Evolutionary conservation across 2,888 invertebrate genomes (phyloP), one percentile per base, ranked within the genome.

Genomic region (Spatulosminthurus flaviceps): DNA sequence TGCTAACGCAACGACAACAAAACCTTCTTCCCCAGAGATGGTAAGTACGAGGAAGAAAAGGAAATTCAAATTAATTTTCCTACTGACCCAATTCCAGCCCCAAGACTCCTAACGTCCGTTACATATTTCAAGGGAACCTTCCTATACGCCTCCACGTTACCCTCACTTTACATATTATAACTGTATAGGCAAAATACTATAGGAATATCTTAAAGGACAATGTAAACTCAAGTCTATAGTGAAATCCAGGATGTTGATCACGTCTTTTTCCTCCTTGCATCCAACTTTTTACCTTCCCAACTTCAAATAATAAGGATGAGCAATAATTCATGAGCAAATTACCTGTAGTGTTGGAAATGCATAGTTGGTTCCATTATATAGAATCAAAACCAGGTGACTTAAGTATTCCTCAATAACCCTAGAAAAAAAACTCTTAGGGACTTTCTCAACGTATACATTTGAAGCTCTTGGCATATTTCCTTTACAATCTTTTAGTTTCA

Each of bases 1-100:
- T 2, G 51, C 1, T 19, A 51, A 51, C 51, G 51, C 51, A 51
- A 51, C 51, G 51, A 51, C 51, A 51, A n/a, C 51, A n/a, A 51
- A 51, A 51, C 51, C 51, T 2, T 13, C 16, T n/a, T 51, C 51
- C 51, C 51, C 5, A 16, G 51, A 51, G 51, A 51, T 51, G 51
- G 51, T 51, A 51, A 51, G 51, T 51, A 51, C 16, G 1, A 16
- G 51, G 51, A 16, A 13, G 7, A 7, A 7, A 51, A 51, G 51
- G n/a, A 51, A 51, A 51, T 51, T 51, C 51, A 51, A 51, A 51
- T 51, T 51, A 51, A 51, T 51, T 51, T 51, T 51, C 51, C 51
- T 51, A 51, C 51, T 51, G 51, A 51, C 51, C 51, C 16, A 51
- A 51, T 51, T 51, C 51, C 16, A 19, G 1, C 51, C 16, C 51